Evolutionary conservation across 2,888 invertebrate species (phyloP), one percentile per base, ranked within the genome.

Genomic region (Conomelus anceps): DNA sequence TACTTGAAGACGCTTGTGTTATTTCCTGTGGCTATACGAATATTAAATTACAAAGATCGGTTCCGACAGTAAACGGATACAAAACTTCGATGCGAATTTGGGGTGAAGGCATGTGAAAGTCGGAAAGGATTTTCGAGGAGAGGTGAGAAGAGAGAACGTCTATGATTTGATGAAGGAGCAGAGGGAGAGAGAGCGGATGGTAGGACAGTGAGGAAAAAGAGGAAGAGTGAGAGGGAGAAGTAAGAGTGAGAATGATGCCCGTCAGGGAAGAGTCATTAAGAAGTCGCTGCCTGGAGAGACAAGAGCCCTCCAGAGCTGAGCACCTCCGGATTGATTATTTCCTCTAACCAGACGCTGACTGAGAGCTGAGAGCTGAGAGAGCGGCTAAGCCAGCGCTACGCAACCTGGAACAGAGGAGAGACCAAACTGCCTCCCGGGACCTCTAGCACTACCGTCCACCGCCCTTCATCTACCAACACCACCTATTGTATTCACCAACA

Each of bases 301-400:
- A 86, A 86, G 86, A 26, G 86, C 86, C 29, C 86, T 86, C 86
- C 86, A 86, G 26, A 22, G n/a, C 26, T n/a, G 86, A 29, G 86
- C 86, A 29, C 29, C 86, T 86, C 86, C 29, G 86, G 86, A 86
- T 86, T 86, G 86, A 86, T 86, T 86, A 86, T 86, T 86, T 24
- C 86, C 86, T 86, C 86, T 86, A 86, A 86, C 86, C 86, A 63
- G 63, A 63, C 63, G 63, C 63, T 63, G 63, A 63, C 63, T 63
- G 63, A 63, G 63, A 63, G 63, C 13, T 63, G n/a, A 63, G n/a
- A 63, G n/a, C 63, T n/a, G 63, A 63, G 63, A 63, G n/a, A n/a
- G n/a, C n/a, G n/a, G n/a, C n/a, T n/a, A n/a, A n/a, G n/a, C n/a
- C n/a, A n/a, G n/a, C n/a, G n/a, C n/a, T n/a, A n/a, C n/a, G 63